These are phyloP conservation scores for Adrianichthys oophorus DNA, from an alignment of 2,797 vertebrate species.

Conservation along the genomic window DNA sequence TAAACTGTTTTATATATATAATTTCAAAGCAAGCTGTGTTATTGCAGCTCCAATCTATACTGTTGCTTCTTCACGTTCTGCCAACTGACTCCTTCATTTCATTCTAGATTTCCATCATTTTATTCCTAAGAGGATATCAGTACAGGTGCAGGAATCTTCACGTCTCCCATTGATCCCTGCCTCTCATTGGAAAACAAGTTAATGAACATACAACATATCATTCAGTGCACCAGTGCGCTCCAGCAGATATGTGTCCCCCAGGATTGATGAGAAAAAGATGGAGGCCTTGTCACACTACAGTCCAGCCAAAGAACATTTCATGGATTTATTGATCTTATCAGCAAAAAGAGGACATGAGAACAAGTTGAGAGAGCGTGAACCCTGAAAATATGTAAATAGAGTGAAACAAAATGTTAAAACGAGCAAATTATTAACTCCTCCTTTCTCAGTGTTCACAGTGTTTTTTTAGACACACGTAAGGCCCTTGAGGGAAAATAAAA, in stretches of 20 bases:
- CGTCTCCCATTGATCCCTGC: slow-evolving; percentile 64
- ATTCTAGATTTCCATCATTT: slow-evolving; percentile 14
- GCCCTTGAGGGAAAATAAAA: too few species aligned
- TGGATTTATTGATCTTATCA: slow-evolving; percentile 78
- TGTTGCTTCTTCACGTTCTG: too few species aligned
- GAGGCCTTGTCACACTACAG: slow-evolving; percentile 58
- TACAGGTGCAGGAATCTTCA: slow-evolving; percentile 59
- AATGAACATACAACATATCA: slow-evolving; percentile 76
- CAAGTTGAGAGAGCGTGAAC: slow-evolving; percentile 49
- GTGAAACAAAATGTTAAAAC: slow-evolving; percentile 36
- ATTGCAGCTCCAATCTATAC: too few species aligned
- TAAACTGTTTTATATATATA: too few species aligned
- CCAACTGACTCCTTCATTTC: too few species aligned
- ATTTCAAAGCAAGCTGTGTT: too few species aligned
- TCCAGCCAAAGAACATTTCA: slow-evolving; percentile 59
- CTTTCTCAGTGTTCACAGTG: background rate
- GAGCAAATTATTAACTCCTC: slow-evolving; percentile 51
- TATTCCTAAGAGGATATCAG: slow-evolving; percentile 45
- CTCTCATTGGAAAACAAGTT: slow-evolving; percentile 78
- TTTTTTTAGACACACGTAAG: too few species aligned
- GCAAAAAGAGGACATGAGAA: slow-evolving; percentile 71
- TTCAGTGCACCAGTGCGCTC: slow-evolving; percentile 72
- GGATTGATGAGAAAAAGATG: slow-evolving; percentile 69
- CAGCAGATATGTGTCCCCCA: slow-evolving; percentile 72
- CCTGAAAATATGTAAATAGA: slow-evolving; percentile 30